Percentiles rank a stretch among this genome's conserved stretches.
phyloP scores from a whole-genome alignment of 2,113 vertebrate genomes.

The Cynocephalus volans region DNA sequence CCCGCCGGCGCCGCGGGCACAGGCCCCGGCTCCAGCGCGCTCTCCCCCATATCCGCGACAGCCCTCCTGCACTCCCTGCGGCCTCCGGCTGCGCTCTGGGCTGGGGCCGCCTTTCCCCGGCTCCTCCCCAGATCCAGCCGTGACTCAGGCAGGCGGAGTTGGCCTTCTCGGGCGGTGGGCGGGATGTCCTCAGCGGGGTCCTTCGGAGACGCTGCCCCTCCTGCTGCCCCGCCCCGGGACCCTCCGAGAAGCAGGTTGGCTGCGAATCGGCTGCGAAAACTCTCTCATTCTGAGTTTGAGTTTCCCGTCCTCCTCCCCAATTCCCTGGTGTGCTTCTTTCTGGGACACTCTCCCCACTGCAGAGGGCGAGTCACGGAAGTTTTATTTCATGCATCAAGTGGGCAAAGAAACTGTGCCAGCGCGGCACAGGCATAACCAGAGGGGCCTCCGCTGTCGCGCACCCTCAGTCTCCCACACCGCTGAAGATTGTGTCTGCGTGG shows the following conservation, averaged over 20 bases:
- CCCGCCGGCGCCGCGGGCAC: background rate
- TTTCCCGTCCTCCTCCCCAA: background rate
- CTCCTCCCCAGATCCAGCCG: constrained; percentile 72
- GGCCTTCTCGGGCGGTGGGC: constrained; percentile 10
- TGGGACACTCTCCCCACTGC: constrained; percentile 1
- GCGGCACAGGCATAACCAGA: background rate
- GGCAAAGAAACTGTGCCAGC: constrained; percentile 3
- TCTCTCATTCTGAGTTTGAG: background rate
- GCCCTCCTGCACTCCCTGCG: background rate
- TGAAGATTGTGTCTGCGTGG: background rate
- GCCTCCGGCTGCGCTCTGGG: constrained; percentile 47
- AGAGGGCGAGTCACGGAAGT: constrained; percentile 31
- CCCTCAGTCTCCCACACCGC: background rate
- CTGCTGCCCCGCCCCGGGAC: background rate
- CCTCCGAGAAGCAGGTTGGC: background rate
- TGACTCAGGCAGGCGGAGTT: constrained; percentile 83
- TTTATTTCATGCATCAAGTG: background rate
- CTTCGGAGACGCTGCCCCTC: background rate
- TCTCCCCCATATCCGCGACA: constrained; percentile 75
- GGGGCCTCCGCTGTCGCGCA: background rate
- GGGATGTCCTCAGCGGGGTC: constrained; percentile 48
- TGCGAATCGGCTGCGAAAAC: background rate
- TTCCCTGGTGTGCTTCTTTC: constrained; percentile 34
- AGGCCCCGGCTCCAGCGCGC: constrained; percentile 66
- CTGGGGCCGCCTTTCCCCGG: constrained; percentile 62